Base-by-base conservation (phyloP, 2,113 vertebrate genomes). In the Myocastor coypus region DNA sequence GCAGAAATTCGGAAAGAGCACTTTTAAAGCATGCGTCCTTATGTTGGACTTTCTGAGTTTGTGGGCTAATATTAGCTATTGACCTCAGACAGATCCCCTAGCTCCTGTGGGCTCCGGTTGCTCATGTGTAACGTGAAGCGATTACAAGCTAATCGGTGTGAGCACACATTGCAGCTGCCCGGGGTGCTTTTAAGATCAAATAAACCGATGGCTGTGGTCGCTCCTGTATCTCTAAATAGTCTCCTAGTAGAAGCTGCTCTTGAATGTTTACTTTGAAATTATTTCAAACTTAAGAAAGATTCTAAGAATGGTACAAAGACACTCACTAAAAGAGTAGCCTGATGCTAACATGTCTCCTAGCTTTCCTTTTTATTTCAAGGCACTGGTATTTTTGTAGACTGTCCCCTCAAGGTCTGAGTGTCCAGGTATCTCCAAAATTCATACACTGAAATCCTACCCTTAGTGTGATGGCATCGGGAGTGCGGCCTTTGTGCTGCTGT, bases 11-110 rank as follows among this genome's bases (percentile, higher is more conserved):
- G 55, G 42, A 63, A 83, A 75, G 69, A 75, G 37, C 61, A 30
- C 34, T 85, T 87, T 92, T n/a, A 61, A 11, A 59, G 37, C 37
- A 32, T 17, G 28, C 50, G n/a, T 77, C 20, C 19, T 10, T 42
- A 13, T 2, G 40, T 13, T 83, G 8, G 8, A 73, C 28, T 83
- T 94, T 94, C 89, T 86, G 26, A 87, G 59, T 87, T 64, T 20
- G 50, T 30, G 14, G 83, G 83, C 61, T 95, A 61, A 75, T 83
- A 28, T 75, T 75, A 94, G 66, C 63, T 46, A 57, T n/a, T 89
- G 90, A 96, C 63, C 85, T 90, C 71, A 85, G 88, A 94, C 59
- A 93, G 34, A 77, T 90, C 37, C 14, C 28, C 46, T 30, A 68
- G 75, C 42, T 63, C 83, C 50, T 32, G 46, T 46, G 73, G 42